These are phyloP conservation scores for Adelognathus sp. DNA, from an alignment of 2,888 invertebrate genomes.

Conservation along the genomic window DNA sequence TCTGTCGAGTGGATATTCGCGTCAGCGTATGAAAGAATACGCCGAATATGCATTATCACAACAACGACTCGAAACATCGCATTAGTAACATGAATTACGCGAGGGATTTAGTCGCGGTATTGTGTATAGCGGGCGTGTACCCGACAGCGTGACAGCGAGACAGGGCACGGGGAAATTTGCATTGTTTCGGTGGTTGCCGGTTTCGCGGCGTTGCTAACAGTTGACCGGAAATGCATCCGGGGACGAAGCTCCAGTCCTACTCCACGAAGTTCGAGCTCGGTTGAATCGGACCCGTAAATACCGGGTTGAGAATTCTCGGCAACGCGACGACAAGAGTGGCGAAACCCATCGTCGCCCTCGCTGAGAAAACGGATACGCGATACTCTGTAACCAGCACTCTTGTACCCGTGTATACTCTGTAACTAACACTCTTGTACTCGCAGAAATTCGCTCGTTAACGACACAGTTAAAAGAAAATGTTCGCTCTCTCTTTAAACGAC, in stretches of 20 bases:
- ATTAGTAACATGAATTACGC: conserved; percentile 45
- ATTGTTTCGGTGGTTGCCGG: conserved; percentile 54
- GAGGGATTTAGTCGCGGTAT: conserved; percentile 11
- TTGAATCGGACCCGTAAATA: background rate
- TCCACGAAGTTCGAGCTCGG: conserved; percentile 16
- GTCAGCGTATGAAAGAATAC: background rate
- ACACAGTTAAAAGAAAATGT: conserved; percentile 24
- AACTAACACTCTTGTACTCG: conserved; percentile 2
- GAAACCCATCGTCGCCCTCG: background rate
- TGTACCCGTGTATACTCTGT: background rate
- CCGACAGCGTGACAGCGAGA: conserved; percentile 51
- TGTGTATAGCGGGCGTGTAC: conserved; percentile 15
- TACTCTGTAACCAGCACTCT: background rate
- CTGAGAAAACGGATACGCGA: conserved; percentile 11
- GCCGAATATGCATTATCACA: background rate
- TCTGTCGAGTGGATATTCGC: too few relatives aligned
- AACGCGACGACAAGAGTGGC: background rate
- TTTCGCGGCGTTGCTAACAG: conserved; percentile 35
- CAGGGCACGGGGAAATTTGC: conserved; percentile 47
- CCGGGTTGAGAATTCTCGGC: conserved; percentile 12
- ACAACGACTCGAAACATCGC: background rate
- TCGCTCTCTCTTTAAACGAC: background rate
- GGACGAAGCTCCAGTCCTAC: conserved; percentile 21
- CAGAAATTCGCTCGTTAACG: conserved; percentile 42
- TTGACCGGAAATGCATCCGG: conserved; percentile 57